Conservation (phyloP, 1,140 invertebrate species). For the Asbolus verrucosus region DNA sequence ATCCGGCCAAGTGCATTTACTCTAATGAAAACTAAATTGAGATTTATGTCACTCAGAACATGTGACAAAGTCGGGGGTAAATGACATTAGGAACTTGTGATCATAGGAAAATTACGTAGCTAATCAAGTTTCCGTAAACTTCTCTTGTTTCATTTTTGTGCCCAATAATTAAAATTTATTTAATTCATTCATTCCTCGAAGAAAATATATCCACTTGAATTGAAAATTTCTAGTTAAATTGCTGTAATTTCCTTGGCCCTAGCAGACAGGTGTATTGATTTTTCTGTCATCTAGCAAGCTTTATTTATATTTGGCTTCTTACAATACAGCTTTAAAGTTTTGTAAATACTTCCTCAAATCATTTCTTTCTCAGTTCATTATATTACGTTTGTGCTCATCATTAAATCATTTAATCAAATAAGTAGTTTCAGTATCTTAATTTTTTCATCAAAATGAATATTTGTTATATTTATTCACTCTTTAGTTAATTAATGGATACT, state of each 20-base stretch:
- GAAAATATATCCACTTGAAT: slow-evolving; percentile 4
- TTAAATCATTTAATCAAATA: neutral
- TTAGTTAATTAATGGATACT: too few relatives aligned
- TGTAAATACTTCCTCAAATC: slow-evolving; percentile 16
- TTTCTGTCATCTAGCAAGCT: slow-evolving; percentile 22
- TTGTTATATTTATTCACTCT: too few relatives aligned
- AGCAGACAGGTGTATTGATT: slow-evolving; percentile 30
- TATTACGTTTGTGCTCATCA: neutral
- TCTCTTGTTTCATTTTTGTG: neutral
- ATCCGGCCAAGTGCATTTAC: too few relatives aligned
- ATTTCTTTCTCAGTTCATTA: neutral
- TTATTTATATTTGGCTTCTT: slow-evolving; percentile 27
- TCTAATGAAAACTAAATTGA: neutral
- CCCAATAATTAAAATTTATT: slow-evolving; percentile 5
- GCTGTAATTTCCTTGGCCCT: slow-evolving; percentile 13
- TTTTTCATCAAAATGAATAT: too few relatives aligned
- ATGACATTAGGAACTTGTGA: slow-evolving; percentile 3
- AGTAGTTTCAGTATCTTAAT: neutral
- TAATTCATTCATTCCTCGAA: neutral
- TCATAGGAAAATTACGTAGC: neutral
- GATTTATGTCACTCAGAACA: neutral
- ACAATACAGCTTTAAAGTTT: neutral
- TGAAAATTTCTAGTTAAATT: slow-evolving; percentile 24
- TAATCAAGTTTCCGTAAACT: neutral
- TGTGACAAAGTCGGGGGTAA: neutral